Evolutionary conservation across 2,113 vertebrate genomes (phyloP).

Genomic region (Argyrosomus japonicus): DNA sequence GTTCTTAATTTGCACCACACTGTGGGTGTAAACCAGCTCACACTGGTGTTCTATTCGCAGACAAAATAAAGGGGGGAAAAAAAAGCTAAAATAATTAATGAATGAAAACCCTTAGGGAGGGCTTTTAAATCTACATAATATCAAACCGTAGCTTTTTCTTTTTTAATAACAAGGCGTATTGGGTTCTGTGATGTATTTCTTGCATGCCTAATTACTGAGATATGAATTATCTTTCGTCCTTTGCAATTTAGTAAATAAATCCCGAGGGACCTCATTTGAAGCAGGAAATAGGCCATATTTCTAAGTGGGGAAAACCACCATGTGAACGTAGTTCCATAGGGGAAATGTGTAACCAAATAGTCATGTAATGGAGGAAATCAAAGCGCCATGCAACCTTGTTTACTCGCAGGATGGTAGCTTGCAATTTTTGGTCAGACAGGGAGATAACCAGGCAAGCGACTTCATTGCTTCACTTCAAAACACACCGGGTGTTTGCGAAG

Average conservation of each 20-base stretch:
- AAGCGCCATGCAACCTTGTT: slow-evolving; percentile 68
- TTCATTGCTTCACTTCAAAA: slow-evolving; percentile 38
- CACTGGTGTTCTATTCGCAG: slow-evolving; percentile 70
- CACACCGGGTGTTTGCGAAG: slow-evolving; percentile 47
- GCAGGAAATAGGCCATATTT: slow-evolving; percentile 81
- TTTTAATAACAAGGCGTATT: slow-evolving; percentile 82
- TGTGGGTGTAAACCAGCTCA: slow-evolving; percentile 67
- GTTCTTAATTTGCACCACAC: slow-evolving; percentile 77
- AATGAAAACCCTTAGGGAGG: slow-evolving; percentile 76
- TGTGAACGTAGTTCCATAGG: slow-evolving; percentile 67
- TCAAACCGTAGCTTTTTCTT: slow-evolving; percentile 80
- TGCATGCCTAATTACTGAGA: slow-evolving; percentile 83
- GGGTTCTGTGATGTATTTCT: slow-evolving; percentile 82
- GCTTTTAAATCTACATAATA: slow-evolving; percentile 84
- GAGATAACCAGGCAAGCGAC: slow-evolving; percentile 50
- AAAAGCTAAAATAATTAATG: slow-evolving; percentile 75
- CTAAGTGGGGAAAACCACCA: slow-evolving; percentile 72
- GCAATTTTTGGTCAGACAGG: slow-evolving; percentile 45
- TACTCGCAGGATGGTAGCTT: slow-evolving; percentile 53
- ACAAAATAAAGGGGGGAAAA: slow-evolving; percentile 60
- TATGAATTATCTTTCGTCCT: slow-evolving; percentile 80
- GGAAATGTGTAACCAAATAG: slow-evolving; percentile 71
- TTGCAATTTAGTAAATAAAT: slow-evolving; percentile 83
- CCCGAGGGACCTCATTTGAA: slow-evolving; percentile 82
- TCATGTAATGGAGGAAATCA: slow-evolving; percentile 75